These are phyloP conservation scores for Nasonia giraulti DNA, from an alignment of 1,140 invertebrate species.

Conservation along the genomic window DNA sequence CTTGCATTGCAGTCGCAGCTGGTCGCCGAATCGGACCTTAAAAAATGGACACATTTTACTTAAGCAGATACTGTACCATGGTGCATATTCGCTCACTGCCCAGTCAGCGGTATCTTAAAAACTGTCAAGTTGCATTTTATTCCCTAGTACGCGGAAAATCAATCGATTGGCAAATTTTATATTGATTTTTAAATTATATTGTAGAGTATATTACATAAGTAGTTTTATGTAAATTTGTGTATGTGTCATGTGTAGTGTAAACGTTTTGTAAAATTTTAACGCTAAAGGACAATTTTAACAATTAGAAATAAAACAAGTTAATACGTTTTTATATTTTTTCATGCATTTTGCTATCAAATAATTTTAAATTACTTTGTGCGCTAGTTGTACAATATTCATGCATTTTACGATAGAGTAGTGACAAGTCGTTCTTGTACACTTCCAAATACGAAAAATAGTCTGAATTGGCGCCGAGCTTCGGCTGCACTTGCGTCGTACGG, in stretches of 20 bases:
- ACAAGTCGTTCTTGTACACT: neutral
- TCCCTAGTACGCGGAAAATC: neutral
- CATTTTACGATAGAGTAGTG: neutral
- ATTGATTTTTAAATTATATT: slow-evolving; percentile 15
- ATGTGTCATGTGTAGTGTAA: neutral
- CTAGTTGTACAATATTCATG: neutral
- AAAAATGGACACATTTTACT: neutral
- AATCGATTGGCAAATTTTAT: neutral
- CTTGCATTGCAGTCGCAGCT: slow-evolving; percentile 30
- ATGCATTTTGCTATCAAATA: neutral
- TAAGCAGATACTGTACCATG: too few relatives aligned
- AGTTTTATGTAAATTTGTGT: slow-evolving; percentile 1
- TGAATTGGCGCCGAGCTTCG: slow-evolving; percentile 31
- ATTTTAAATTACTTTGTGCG: neutral
- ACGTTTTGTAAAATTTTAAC: neutral
- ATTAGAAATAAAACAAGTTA: neutral
- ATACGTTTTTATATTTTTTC: neutral
- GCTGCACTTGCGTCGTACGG: neutral
- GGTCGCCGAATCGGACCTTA: slow-evolving; percentile 22
- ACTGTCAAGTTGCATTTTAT: neutral
- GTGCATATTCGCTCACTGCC: neutral
- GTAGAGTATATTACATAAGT: neutral
- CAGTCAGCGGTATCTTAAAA: neutral
- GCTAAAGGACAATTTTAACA: neutral
- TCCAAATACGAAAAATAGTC: neutral